Conservation (phyloP, 2,797 vertebrate genomes). For the Oophaga sylvatica region DNA sequence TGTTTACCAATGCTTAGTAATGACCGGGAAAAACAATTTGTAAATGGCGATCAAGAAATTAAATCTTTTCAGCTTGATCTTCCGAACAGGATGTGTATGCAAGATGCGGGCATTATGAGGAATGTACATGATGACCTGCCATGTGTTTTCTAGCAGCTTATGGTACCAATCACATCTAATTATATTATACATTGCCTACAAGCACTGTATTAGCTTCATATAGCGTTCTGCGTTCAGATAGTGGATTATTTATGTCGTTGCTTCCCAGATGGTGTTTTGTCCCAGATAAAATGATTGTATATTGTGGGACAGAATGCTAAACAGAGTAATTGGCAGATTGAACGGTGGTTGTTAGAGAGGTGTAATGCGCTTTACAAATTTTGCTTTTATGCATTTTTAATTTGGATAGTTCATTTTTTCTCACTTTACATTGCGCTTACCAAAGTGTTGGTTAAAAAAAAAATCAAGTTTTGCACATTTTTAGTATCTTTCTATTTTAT, state of each 20-base stretch:
- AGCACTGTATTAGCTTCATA: constrained; percentile 39
- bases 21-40: not conserved
- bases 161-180: constrained; percentile 49
- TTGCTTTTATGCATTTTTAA: constrained; percentile 17
- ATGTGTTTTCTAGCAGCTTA: constrained; percentile 42
- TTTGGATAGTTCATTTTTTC: not conserved
- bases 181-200: constrained; percentile 48
- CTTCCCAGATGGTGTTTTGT: constrained; percentile 58
- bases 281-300: constrained; percentile 47
- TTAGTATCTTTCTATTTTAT: not conserved
- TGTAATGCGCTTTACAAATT: constrained; percentile 29
- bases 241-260: constrained; percentile 48
- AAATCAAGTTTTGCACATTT: not conserved
- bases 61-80: constrained; percentile 15
- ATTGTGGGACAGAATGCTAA: constrained; percentile 26
- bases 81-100: constrained; percentile 26
- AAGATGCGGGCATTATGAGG: constrained; percentile 27
- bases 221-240: constrained; percentile 41
- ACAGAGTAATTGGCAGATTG: constrained; percentile 29
- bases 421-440: not conserved
- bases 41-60: constrained; percentile 15
- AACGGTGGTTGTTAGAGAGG: constrained; percentile 6
- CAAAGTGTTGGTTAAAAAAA: not conserved
- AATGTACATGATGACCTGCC: constrained; percentile 29
- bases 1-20: not conserved